These are phyloP conservation scores for Agonopterix heracliana DNA, from an alignment of 2,888 invertebrate species.

Conservation along the genomic window DNA sequence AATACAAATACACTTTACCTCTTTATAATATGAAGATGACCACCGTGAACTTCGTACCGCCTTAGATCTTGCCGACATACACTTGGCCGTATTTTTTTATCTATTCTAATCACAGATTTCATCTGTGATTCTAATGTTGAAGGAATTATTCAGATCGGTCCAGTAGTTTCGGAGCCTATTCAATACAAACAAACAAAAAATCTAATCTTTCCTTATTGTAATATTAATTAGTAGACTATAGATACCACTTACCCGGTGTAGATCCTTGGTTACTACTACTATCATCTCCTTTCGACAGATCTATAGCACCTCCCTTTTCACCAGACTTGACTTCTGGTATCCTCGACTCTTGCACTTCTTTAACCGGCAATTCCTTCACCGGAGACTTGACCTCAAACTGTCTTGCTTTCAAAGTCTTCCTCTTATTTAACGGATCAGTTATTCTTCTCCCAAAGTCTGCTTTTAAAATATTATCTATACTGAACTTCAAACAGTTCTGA, in stretches of 20 bases:
- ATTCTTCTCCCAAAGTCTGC: constrained; percentile 88
- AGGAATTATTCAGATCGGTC: too few relatives aligned
- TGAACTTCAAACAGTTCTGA: constrained; percentile 83
- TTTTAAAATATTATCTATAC: constrained; percentile 90
- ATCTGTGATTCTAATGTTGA: too few relatives aligned
- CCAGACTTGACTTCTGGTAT: constrained; percentile 56
- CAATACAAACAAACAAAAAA: too few relatives aligned
- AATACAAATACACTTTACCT: too few relatives aligned
- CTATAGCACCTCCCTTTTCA: constrained; percentile 61
- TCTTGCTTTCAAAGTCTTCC: constrained; percentile 61
- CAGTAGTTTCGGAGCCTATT: too few relatives aligned
- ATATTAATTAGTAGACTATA: too few relatives aligned
- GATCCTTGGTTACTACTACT: constrained; percentile 61
- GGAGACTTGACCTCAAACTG: constrained; percentile 42
- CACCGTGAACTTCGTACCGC: too few relatives aligned
- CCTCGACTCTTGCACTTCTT: constrained; percentile 43
- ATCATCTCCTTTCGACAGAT: constrained; percentile 63
- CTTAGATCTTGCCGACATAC: too few relatives aligned
- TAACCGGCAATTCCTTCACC: constrained; percentile 41
- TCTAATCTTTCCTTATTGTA: too few relatives aligned
- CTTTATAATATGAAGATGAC: too few relatives aligned
- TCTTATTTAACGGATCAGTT: constrained; percentile 80
- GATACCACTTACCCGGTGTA: constrained; percentile 57
- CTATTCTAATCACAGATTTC: too few relatives aligned
- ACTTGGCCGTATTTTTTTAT: too few relatives aligned